Evolutionary conservation across 2,888 invertebrate species (phyloP), one percentile per base, ranked within the genome.

Genomic region (Tigriopus californicus): DNA sequence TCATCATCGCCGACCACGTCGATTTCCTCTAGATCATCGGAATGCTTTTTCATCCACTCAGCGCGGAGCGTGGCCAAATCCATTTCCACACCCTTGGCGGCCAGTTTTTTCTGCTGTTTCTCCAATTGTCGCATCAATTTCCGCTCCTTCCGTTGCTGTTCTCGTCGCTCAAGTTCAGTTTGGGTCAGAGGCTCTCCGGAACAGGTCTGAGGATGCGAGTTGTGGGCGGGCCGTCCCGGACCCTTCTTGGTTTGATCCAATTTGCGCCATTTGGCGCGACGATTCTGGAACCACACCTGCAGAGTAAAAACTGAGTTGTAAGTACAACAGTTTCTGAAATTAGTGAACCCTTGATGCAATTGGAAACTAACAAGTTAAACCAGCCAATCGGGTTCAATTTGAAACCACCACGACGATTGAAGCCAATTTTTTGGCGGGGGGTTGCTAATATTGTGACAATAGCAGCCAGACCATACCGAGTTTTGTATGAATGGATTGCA

Each of bases 231-330:
- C 72, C 97, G 81, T 1, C 97, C 95, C 0, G 95, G 95, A 18
- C 95, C 95, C 72, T 97, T 97, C 75, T 92, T 91, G 61, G 95
- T 95, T 75, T 97, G 92, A 73, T 98, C 97, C 75, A 92, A 91
- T 77, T 98, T 98, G 63, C 97, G 80, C 91, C 97, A 98, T 73
- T 98, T 98, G 58, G 98, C 98, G 62, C 97, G 79, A 41, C 98
- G 81, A 75, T 98, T 98, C 76, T 98, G 98, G 76, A 98, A 98
- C 97, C 97, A 98, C 63, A 98, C 97, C 95, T 97, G 80, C n/a
- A 73, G 73, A 65, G 63, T 46, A 60, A 53, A 40, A 40, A 55
- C 11, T 4, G 40, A 41, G 40, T 40, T n/a, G 33, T 33, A 3
- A 33, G 33, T 33, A 33, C 3, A 3, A 33, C 33, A 33, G 33